phyloP scores from a whole-genome alignment of 2,888 invertebrate species.

The Terebella lapidaria region DNA sequence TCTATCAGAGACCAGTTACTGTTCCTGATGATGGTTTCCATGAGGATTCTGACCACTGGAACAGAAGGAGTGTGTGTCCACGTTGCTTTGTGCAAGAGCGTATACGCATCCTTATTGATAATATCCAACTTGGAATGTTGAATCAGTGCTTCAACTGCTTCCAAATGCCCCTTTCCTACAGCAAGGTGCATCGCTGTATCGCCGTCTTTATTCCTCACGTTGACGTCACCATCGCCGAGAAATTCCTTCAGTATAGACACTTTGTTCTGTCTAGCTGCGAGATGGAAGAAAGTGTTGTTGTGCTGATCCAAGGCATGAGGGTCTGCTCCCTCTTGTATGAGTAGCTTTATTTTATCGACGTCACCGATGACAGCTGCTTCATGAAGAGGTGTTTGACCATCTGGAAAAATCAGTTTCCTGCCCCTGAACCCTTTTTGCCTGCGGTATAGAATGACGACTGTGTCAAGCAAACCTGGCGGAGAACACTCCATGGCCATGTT shows the following conservation, averaged over 20 bases:
- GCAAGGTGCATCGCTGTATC: conserved; percentile 49
- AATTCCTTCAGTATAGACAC: conserved; percentile 27
- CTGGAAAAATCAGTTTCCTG: conserved; percentile 10
- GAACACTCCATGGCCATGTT: conserved; percentile 34
- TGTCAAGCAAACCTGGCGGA: not conserved
- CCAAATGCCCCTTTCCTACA: conserved; percentile 36
- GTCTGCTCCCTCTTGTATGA: conserved; percentile 35
- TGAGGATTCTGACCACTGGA: conserved; percentile 31
- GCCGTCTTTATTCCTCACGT: conserved; percentile 35
- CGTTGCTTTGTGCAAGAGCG: conserved; percentile 39
- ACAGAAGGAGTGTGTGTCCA: conserved; percentile 29
- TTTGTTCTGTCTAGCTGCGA: conserved; percentile 40
- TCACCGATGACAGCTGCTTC: conserved; percentile 31
- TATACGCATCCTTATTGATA: conserved; percentile 37
- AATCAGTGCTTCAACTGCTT: conserved; percentile 32
- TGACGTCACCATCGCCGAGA: conserved; percentile 26
- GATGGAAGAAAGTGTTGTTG: conserved; percentile 43
- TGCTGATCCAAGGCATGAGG: conserved; percentile 31
- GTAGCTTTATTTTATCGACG: conserved; percentile 32
- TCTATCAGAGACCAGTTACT: conserved; percentile 47
- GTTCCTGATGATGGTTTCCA: conserved; percentile 43
- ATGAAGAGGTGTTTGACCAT: conserved; percentile 31
- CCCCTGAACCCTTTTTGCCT: not conserved
- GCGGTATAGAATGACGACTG: not conserved
- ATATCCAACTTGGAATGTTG: conserved; percentile 40